These are phyloP conservation scores for Zygaena filipendulae DNA, from an alignment of 2,888 invertebrate species.

Conservation along the genomic window DNA sequence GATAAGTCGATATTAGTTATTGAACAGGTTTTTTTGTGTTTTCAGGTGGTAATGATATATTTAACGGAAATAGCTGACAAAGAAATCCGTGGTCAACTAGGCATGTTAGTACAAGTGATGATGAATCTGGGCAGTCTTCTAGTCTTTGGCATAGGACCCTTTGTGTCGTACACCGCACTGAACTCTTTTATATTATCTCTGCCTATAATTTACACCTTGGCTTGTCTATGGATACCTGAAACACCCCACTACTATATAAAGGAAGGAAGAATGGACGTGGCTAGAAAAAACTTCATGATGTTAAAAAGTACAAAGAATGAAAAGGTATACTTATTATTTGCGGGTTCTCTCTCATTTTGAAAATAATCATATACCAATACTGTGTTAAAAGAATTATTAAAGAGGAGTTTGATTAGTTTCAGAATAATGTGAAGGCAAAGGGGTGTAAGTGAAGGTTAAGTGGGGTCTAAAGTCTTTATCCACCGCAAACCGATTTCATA, in stretches of 20 bases:
- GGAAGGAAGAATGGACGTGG: slow-evolving; percentile 51
- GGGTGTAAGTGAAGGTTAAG: no score
- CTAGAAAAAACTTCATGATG: slow-evolving; percentile 45
- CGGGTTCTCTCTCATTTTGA: neutral
- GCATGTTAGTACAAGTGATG: slow-evolving; percentile 60
- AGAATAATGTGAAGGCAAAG: neutral
- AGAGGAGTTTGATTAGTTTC: no score
- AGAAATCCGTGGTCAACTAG: slow-evolving; percentile 54
- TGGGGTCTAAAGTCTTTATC: no score
- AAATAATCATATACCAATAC: neutral
- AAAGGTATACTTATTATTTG: no score
- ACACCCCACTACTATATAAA: slow-evolving; percentile 71
- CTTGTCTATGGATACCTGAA: slow-evolving; percentile 70
- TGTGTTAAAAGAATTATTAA: no score
- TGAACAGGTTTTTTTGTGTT: no score
- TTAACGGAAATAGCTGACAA: slow-evolving; percentile 64
- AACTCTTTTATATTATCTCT: slow-evolving; percentile 53
- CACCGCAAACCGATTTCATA: no score
- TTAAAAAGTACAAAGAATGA: slow-evolving; percentile 52
- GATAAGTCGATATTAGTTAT: no score
- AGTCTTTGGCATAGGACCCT: slow-evolving; percentile 56
- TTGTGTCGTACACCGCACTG: slow-evolving; percentile 48
- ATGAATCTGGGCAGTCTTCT: slow-evolving; percentile 51
- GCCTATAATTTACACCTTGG: slow-evolving; percentile 51
- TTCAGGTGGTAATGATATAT: slow-evolving; percentile 62